Conservation (phyloP, 2,113 vertebrate species). For the Himantopus leucocephalus region DNA sequence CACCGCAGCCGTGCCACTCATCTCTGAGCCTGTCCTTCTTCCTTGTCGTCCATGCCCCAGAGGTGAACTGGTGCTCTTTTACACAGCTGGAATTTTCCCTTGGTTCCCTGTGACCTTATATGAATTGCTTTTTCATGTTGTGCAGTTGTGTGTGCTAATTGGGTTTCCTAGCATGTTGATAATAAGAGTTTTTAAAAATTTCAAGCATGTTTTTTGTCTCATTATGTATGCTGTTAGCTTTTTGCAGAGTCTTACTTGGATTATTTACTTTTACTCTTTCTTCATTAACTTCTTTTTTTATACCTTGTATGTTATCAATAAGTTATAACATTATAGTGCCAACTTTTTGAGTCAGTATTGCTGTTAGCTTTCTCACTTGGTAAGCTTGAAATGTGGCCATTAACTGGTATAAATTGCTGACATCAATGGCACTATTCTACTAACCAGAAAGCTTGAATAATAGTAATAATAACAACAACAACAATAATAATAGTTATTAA, state of each 20-base stretch:
- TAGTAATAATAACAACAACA: no score
- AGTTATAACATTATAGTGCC: background rate
- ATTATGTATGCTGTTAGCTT: background rate
- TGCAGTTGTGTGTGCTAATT: background rate
- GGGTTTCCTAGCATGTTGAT: background rate
- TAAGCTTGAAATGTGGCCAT: background rate
- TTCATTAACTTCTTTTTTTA: background rate
- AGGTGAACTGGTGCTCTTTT: background rate
- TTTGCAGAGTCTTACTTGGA: background rate
- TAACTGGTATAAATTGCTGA: background rate
- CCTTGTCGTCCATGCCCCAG: fast-evolving
- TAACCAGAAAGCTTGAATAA: background rate
- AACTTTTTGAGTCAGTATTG: background rate
- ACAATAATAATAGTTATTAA: no score
- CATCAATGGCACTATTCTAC: background rate
- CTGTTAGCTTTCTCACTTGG: background rate
- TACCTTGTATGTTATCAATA: background rate
- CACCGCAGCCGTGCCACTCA: background rate
- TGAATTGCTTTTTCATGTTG: background rate
- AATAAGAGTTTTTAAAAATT: background rate
- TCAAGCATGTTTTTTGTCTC: background rate
- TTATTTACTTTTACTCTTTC: background rate
- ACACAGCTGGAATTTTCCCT: background rate
- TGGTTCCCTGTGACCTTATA: background rate
- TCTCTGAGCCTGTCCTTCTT: background rate